phyloP scores from a whole-genome alignment of 2,113 vertebrate genomes.

The Cygnus buccinator region DNA sequence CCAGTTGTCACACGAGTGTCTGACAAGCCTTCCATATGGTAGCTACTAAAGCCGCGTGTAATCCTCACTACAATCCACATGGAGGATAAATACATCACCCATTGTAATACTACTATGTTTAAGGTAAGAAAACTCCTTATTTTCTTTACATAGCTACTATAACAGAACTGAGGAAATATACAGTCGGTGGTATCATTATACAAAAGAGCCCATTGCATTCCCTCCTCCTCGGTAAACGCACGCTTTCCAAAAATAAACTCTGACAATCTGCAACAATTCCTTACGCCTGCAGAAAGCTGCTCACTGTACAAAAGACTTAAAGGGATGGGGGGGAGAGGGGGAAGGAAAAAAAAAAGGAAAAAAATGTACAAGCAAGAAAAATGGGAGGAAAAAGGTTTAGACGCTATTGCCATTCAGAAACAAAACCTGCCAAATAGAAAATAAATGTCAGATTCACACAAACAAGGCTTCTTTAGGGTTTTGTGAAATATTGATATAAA shows the following conservation, averaged over 20 bases:
- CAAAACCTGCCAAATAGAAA: conserved; percentile 67
- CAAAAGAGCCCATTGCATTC: conserved; percentile 14
- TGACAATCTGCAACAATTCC: not conserved
- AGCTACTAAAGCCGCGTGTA: not conserved
- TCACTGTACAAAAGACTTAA: conserved; percentile 57
- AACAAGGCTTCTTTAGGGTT: conserved; percentile 67
- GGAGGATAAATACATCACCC: not conserved
- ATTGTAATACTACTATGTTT: not conserved
- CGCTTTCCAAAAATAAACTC: conserved; percentile 52
- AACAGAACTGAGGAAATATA: conserved; percentile 43
- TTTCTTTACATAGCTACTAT: conserved; percentile 36
- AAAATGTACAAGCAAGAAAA: conserved; percentile 54
- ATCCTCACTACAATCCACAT: not conserved
- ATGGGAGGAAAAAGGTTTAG: conserved; percentile 46
- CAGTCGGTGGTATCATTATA: conserved; percentile 66
- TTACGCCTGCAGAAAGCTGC: conserved; percentile 36
- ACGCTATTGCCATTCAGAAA: conserved; percentile 63
- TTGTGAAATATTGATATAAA: conserved; percentile 76
- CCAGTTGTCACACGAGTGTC: not conserved
- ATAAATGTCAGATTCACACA: conserved; percentile 73
- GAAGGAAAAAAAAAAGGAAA: not conserved
- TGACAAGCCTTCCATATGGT: not conserved
- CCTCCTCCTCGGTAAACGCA: not conserved
- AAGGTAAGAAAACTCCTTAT: conserved; percentile 41
- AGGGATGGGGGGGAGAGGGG: not conserved